Percentiles rank a stretch among this genome's conserved stretches.
Evolutionary conservation across 2,113 vertebrate genomes (phyloP).

Genomic region (Rhizomys pruinosus): DNA sequence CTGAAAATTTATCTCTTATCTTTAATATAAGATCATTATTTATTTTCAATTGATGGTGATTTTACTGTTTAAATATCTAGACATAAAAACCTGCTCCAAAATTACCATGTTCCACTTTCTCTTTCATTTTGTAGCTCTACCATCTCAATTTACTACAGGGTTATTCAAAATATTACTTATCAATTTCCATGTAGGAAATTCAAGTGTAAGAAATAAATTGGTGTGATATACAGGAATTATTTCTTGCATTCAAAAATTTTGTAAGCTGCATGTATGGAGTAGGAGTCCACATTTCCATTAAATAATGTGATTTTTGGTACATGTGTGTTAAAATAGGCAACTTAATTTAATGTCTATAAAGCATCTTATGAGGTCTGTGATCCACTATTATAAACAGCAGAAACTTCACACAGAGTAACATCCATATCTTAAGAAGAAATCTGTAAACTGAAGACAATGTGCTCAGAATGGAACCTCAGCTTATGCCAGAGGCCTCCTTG

Average conservation of each 20-base stretch:
- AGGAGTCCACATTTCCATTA: not conserved
- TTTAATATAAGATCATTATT: not conserved
- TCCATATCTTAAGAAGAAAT: not conserved
- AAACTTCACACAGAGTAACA: fast-evolving
- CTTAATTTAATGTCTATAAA: not conserved
- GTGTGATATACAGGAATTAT: not conserved
- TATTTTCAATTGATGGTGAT: not conserved
- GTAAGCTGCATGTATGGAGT: not conserved
- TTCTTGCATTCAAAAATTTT: not conserved
- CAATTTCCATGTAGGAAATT: not conserved
- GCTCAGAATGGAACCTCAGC: not conserved
- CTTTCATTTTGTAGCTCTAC: not conserved
- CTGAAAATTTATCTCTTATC: not conserved
- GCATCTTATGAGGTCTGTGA: not conserved
- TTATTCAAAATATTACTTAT: constrained; percentile 17
- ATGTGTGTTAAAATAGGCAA: not conserved
- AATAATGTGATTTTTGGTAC: not conserved
- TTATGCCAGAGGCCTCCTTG: fast-evolving
- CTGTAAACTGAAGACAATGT: not conserved
- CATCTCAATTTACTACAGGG: not conserved
- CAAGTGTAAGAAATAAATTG: not conserved
- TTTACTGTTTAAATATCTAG: not conserved
- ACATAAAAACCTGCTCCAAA: not conserved
- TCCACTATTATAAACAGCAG: not conserved
- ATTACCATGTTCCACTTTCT: not conserved